A percentile compares a stretch with the other conserved stretches of the same genome.
phyloP scores from a whole-genome alignment of 2,888 invertebrate species.

The Ennomos fuscantarius region DNA sequence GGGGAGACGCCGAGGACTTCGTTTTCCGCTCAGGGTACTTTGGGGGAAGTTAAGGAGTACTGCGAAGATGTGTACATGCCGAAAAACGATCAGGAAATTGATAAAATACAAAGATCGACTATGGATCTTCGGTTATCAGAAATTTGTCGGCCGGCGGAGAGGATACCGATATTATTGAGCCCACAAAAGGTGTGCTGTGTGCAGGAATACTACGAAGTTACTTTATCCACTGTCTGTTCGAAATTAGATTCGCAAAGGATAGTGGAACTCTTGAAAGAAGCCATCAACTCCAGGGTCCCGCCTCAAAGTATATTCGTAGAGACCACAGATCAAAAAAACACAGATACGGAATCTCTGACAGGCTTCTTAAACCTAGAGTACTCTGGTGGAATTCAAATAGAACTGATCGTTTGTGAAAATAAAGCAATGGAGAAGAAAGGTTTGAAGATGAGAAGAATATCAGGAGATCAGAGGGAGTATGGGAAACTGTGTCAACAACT shows the following conservation, averaged over 20 bases:
- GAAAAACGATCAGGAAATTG: slow-evolving; percentile 70
- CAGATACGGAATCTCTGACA: slow-evolving; percentile 63
- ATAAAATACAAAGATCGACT: slow-evolving; percentile 73
- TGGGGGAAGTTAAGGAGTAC: slow-evolving; percentile 77
- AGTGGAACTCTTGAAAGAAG: slow-evolving; percentile 91
- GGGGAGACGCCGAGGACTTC: slow-evolving; percentile 79
- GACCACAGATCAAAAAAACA: slow-evolving; percentile 65
- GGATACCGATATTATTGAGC: slow-evolving; percentile 71
- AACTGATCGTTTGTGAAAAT: slow-evolving; percentile 91
- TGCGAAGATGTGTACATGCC: slow-evolving; percentile 74
- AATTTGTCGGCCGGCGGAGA: slow-evolving; percentile 67
- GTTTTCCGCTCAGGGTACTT: slow-evolving; percentile 73
- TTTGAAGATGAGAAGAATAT: slow-evolving; percentile 93
- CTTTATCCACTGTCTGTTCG: slow-evolving; percentile 92
- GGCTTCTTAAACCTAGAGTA: slow-evolving; percentile 89
- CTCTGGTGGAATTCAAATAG: slow-evolving; percentile 94
- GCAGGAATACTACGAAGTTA: slow-evolving; percentile 88
- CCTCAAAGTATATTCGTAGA: slow-evolving; percentile 85
- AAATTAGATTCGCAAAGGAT: slow-evolving; percentile 92
- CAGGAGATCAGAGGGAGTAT: slow-evolving; percentile 94
- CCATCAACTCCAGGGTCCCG: slow-evolving; percentile 91
- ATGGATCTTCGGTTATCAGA: slow-evolving; percentile 76
- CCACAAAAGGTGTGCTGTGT: slow-evolving; percentile 73
- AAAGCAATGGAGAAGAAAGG: slow-evolving; percentile 90
- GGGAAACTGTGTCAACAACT: slow-evolving; percentile 95